Evolutionary conservation across 2,113 vertebrate species (phyloP), one percentile per base, ranked within the genome.

Genomic region (Melospiza melodia): DNA sequence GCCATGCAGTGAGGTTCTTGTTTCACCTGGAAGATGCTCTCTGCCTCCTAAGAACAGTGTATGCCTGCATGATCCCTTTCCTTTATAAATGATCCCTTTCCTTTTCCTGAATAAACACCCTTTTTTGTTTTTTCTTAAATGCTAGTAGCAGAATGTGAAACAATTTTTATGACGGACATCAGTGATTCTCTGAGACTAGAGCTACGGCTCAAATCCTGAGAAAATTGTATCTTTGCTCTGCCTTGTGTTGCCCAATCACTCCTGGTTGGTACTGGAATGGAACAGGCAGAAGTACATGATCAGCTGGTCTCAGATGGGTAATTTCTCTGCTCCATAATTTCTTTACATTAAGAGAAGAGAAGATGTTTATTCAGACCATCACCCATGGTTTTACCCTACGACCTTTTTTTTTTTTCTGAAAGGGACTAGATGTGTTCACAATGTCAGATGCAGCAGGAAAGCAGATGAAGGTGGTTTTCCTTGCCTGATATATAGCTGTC

Each of bases 1-100:
- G 22, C 66, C 35, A 8, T 1, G 4, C 4, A 58, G 13, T 6
- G 17, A 41, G 21, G 18, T 19, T 57, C 21, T 33, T 63, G 23
- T 66, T 77, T 77, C 46, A 58, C 12, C 28, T 49, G 5, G 10
- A 57, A 21, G 11, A 3, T 66, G 2, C 57, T 52, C 11, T 30
- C 6, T 57, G 4, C 23, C 1, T 1, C 15, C 1, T 20, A 8
- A n/a, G 31, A 58, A 24, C 0, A 0, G 10, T 55, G 10, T 28
- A 6, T 55, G 63, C 48, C 46, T 81, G 9, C 10, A 4, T 20
- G 16, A 41, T 54, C 11, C 16, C 28, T 41, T 67, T 17, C 37
- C 30, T 93, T 37, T 37, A 37, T 37, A 37, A 37, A 37, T 37
- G 37, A 37, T 37, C 10, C 37, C 37, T 37, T 37, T 37, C 37